These are phyloP conservation scores for Papilio xuthus DNA, from an alignment of 1,140 invertebrate genomes.

Conservation along the genomic window DNA sequence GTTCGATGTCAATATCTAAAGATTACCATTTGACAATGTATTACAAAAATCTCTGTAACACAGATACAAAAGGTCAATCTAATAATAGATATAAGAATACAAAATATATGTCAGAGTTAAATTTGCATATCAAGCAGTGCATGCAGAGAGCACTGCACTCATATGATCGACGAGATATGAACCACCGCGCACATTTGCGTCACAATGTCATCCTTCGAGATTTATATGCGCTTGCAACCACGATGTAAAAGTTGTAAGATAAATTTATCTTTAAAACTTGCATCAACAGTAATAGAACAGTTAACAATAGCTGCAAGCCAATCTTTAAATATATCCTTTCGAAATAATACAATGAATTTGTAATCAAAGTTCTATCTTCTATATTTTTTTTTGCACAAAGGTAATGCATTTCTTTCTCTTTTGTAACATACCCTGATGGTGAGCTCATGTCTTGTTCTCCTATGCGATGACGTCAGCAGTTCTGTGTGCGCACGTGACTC, in stretches of 20 bases:
- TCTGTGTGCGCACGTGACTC: slow-evolving; percentile 74
- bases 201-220: slow-evolving; percentile 7
- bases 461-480: slow-evolving; percentile 75
- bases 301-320: too few species aligned
- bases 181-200: neutral
- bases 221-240: neutral
- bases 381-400: neutral
- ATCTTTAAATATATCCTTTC: too few species aligned
- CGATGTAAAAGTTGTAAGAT: neutral
- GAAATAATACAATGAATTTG: too few species aligned
- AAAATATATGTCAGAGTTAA: slow-evolving; percentile 20
- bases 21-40: too few species aligned
- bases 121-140: slow-evolving; percentile 8
- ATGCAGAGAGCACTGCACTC: slow-evolving; percentile 13
- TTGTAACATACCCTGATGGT: slow-evolving; percentile 61
- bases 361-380: neutral
- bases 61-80: neutral
- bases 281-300: neutral
- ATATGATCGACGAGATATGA: slow-evolving; percentile 4
- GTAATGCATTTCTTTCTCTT: neutral
- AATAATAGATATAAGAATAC: neutral
- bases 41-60: neutral
- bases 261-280: slow-evolving; percentile 9
- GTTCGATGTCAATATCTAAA: too few species aligned
- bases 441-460: slow-evolving; percentile 66